Evolutionary conservation across 2,113 vertebrate species (phyloP).

Genomic region (Phainopepla nitens): DNA sequence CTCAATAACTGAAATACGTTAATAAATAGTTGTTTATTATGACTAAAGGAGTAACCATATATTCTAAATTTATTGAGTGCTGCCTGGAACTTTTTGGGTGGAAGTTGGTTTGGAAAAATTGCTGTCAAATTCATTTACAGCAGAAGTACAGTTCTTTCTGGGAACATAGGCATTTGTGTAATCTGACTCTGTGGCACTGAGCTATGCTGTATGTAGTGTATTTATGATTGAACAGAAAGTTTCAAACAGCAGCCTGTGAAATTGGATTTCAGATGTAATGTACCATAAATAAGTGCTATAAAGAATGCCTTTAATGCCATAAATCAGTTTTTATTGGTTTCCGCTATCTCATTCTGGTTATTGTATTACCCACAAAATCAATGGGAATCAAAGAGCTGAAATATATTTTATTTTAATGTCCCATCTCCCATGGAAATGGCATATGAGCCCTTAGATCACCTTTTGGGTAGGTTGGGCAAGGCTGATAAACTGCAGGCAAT

Average conservation of each 20-base stretch:
- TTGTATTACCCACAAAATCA: conserved; percentile 81
- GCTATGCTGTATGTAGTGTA: conserved; percentile 73
- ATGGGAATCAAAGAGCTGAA: conserved; percentile 79
- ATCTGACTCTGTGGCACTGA: conserved; percentile 73
- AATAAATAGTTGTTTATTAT: conserved; percentile 48
- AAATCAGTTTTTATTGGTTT: conserved; percentile 85
- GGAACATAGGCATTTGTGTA: conserved; percentile 72
- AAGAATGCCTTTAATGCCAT: conserved; percentile 82
- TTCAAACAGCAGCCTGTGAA: conserved; percentile 81
- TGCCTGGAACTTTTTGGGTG: conserved; percentile 64
- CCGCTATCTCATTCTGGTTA: conserved; percentile 82
- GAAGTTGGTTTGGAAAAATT: conserved; percentile 71
- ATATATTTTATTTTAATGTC: conserved; percentile 83
- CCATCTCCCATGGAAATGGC: conserved; percentile 72
- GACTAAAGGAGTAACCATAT: conserved; percentile 2
- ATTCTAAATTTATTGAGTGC: conserved; percentile 66
- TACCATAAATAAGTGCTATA: conserved; percentile 85
- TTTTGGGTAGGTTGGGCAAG: conserved; percentile 64
- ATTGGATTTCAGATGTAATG: conserved; percentile 85
- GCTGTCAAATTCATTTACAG: conserved; percentile 70
- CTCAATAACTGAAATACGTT: conserved; percentile 32
- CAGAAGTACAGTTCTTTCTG: conserved; percentile 69
- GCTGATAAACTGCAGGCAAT: conserved; percentile 56
- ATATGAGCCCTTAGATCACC: conserved; percentile 68
- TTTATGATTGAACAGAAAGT: conserved; percentile 84